Base-by-base conservation (phyloP, 2,888 invertebrate species). In the Acanthosoma haemorrhoidale region DNA sequence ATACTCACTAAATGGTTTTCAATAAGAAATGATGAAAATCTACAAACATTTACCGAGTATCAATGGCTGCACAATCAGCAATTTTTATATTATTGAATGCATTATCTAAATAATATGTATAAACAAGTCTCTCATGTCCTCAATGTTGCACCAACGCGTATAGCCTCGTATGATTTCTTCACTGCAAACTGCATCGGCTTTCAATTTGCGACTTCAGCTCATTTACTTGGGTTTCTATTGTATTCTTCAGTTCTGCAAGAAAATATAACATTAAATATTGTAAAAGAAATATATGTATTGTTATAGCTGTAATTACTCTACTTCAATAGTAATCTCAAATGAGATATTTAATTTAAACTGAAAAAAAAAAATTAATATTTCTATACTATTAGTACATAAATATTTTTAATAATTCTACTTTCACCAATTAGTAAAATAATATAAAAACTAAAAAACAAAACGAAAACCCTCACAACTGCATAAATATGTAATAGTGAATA, bases 171-270 rank as follows among this genome's bases (percentile, higher is more conserved):
- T 68, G 59, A 15, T 25, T 68, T 61, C 38, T 84, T 93, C 92
- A 94, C 92, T 94, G 94, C 87, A 94, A 89, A 83, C 90, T 92
- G 86, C 94, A 94, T 86, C 92, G 94, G 85, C 92, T 94, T 87
- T 95, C 95, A 84, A 95, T 91, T 86, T 94, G 92, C 82, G 93
- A 89, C 86, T 94, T 95, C 83, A 95, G 86, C 87, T 95, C 94
- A 83, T 90, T 94, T 85, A 95, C 94, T 88, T 94, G 94, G 82
- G 93, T 91, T 86, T 95, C 94, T 87, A 95, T 90, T 84, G 93
- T 91, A 85, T 95, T 94, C 88, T 94, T 95, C 87, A 95, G 84
- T 86, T 94, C 95, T 95, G 91, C 77, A 91, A 90, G 80, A 79
- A 80, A 79, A 73, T 74, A 68, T 29, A 34, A n/a, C 13, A 21